Conservation (phyloP, 2,113 vertebrate genomes). For the Caloenas nicobarica region DNA sequence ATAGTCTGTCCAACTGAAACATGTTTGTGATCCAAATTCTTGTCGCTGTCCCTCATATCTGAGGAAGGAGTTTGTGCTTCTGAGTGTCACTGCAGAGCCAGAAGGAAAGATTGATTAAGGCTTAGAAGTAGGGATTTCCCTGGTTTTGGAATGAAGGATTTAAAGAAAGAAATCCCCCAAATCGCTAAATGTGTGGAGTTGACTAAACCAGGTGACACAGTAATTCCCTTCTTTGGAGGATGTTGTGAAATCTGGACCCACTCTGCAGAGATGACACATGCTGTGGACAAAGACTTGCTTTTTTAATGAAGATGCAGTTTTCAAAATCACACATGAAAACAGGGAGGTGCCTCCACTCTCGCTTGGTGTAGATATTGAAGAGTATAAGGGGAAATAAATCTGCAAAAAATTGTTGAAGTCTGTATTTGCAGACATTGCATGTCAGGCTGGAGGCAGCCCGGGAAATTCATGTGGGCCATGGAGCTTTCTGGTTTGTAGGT, state of each 20-base stretch:
- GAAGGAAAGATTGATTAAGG: not conserved
- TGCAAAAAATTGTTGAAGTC: not conserved
- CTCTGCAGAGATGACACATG: not conserved
- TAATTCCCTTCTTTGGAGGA: not conserved
- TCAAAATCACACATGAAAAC: not conserved
- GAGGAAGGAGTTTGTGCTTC: not conserved
- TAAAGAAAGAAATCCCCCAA: not conserved
- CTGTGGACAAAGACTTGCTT: not conserved
- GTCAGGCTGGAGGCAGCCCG: not conserved
- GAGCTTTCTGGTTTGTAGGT: not conserved
- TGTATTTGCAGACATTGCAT: not conserved
- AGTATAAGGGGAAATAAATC: not conserved
- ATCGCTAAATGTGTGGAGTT: not conserved
- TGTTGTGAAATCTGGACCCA: not conserved
- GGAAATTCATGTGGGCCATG: not conserved
- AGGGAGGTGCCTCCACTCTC: not conserved
- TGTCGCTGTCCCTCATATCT: not conserved
- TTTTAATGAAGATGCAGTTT: not conserved
- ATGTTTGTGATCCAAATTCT: not conserved
- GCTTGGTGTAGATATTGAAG: fast-evolving
- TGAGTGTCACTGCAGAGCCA: not conserved
- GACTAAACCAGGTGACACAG: not conserved
- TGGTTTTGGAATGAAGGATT: not conserved
- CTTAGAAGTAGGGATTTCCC: not conserved
- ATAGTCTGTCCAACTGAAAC: not conserved